Percentiles rank a stretch among this genome's conserved stretches.
phyloP scores from a whole-genome alignment of 2,888 invertebrate species.

The Sarcophaga variegata region DNA sequence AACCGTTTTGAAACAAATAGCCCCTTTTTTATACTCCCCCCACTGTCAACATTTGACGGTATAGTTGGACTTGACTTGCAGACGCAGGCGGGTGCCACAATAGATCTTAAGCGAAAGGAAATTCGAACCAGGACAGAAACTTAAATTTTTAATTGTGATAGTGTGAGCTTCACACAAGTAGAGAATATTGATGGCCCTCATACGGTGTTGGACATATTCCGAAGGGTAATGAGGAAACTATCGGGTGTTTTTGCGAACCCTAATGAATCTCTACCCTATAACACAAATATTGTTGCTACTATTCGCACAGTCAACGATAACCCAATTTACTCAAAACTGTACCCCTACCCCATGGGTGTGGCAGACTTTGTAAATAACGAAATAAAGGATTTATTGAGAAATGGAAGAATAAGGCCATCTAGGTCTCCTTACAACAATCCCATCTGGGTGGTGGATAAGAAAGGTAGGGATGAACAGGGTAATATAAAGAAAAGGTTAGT shows the following conservation, averaged over 20 bases:
- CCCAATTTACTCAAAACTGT: slow-evolving; percentile 35
- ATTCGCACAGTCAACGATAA: slow-evolving; percentile 47
- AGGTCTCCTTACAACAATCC: slow-evolving; percentile 49
- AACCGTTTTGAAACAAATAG: slow-evolving; percentile 58
- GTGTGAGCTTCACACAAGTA: slow-evolving; percentile 62
- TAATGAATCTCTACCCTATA: slow-evolving; percentile 33
- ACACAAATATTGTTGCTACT: slow-evolving; percentile 46
- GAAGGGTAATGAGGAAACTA: not conserved
- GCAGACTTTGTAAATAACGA: slow-evolving; percentile 52
- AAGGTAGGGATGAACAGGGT: slow-evolving; percentile 45
- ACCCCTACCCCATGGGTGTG: slow-evolving; percentile 53
- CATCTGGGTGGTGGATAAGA: slow-evolving; percentile 55
- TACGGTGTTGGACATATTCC: not conserved
- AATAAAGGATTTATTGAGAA: slow-evolving; percentile 17
- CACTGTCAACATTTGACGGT: slow-evolving; percentile 65
- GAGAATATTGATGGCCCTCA: slow-evolving; percentile 53
- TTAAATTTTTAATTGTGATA: slow-evolving; percentile 63
- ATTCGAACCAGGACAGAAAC: slow-evolving; percentile 40
- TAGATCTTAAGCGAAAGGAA: slow-evolving; percentile 59
- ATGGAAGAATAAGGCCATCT: slow-evolving; percentile 48
- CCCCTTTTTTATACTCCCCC: slow-evolving; percentile 62
- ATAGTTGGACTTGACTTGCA: slow-evolving; percentile 68
- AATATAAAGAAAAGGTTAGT: slow-evolving; percentile 49
- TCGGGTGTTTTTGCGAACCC: slow-evolving; percentile 36
- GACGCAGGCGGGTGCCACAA: slow-evolving; percentile 59